Evolutionary conservation across 2,888 invertebrate species (phyloP).

Genomic region (Ommatoiulus sabulosus): DNA sequence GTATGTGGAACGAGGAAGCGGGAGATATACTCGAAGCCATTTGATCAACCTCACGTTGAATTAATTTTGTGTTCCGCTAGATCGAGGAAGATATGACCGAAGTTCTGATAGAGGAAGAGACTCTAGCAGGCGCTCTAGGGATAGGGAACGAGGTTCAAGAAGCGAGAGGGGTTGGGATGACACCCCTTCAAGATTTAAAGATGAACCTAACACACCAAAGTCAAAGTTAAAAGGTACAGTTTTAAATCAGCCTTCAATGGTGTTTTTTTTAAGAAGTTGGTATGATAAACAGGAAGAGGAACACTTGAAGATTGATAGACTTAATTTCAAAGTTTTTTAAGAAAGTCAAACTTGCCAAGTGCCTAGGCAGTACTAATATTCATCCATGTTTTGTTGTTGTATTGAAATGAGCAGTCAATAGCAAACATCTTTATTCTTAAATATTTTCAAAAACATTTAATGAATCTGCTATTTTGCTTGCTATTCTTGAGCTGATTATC

Average conservation of each 20-base stretch:
- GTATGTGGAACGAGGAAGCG: not conserved
- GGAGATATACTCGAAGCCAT: not conserved
- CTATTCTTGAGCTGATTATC: too few relatives aligned
- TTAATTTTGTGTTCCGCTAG: not conserved
- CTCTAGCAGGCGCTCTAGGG: constrained; percentile 60
- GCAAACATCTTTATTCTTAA: too few relatives aligned
- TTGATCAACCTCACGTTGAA: not conserved
- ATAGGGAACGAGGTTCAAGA: constrained; percentile 57
- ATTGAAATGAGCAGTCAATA: too few relatives aligned
- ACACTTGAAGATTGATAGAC: too few relatives aligned
- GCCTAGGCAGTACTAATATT: too few relatives aligned
- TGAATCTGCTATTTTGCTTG: too few relatives aligned
- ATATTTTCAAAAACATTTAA: too few relatives aligned
- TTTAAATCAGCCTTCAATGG: not conserved
- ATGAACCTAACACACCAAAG: constrained; percentile 89
- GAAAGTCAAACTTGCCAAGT: too few relatives aligned
- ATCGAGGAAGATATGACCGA: not conserved
- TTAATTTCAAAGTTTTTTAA: too few relatives aligned
- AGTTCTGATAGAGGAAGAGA: constrained; percentile 60
- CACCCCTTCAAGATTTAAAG: constrained; percentile 74
- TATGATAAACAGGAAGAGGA: too few relatives aligned
- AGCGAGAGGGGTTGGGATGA: constrained; percentile 66
- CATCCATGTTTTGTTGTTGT: too few relatives aligned
- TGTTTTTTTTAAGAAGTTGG: too few relatives aligned
- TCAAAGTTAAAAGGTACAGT: constrained; percentile 70